A percentile compares a stretch with the other conserved stretches of the same genome.
These are phyloP conservation scores for Charadrius vociferus DNA, from an alignment of 2,113 vertebrate genomes.

Conservation along the genomic window DNA sequence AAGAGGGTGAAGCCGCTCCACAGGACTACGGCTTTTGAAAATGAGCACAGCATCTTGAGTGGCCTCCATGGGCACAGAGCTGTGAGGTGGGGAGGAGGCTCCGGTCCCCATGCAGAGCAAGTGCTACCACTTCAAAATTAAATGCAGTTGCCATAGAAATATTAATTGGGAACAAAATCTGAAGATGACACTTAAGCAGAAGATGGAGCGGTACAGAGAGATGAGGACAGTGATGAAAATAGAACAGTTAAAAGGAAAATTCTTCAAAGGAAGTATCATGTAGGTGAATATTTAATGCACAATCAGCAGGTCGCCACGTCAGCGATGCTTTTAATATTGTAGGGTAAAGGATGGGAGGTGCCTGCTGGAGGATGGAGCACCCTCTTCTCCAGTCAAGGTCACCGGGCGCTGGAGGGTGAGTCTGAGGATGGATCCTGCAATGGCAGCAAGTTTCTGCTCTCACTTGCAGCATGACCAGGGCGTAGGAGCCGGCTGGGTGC, in stretches of 20 bases:
- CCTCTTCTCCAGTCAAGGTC: neutral
- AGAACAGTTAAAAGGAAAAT: constrained; percentile 56
- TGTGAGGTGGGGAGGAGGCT: neutral
- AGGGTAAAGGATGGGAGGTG: neutral
- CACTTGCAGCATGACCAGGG: neutral
- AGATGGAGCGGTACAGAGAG: constrained; percentile 19
- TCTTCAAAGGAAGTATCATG: constrained; percentile 42
- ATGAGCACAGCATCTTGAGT: neutral
- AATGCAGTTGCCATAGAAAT: constrained; percentile 72
- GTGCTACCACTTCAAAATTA: constrained; percentile 42
- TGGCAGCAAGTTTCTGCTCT: neutral
- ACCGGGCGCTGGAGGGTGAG: accelerated
- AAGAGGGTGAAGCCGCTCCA: neutral
- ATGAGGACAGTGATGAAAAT: constrained; percentile 59
- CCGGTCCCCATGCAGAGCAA: neutral
- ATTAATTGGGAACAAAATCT: constrained; percentile 69
- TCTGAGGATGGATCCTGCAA: neutral
- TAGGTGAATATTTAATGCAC: constrained; percentile 52
- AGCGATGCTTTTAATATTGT: neutral
- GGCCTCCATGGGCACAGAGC: neutral
- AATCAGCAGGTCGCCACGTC: neutral
- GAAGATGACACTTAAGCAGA: constrained; percentile 58
- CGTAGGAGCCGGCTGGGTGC: neutral
- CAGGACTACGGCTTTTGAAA: neutral
- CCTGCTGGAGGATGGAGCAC: neutral